Conservation (phyloP, 1,140 invertebrate species). For the Amphibalanus amphitrite region DNA sequence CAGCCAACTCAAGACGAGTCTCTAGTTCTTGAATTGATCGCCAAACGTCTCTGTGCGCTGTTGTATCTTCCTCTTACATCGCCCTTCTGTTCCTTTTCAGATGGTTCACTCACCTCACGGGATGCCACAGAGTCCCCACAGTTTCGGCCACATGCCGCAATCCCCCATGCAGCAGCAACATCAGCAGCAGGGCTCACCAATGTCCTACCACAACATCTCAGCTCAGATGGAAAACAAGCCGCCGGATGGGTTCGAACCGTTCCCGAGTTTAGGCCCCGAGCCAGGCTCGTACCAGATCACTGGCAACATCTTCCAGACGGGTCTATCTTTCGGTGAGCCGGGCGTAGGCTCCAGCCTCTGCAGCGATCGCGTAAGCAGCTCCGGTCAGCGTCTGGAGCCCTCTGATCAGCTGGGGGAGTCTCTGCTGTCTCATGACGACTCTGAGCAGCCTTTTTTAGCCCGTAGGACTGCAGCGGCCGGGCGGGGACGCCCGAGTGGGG, state of each 20-base stretch:
- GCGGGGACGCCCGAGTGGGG: not conserved
- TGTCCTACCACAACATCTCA: not conserved
- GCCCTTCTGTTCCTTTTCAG: not conserved
- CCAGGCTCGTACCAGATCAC: not conserved
- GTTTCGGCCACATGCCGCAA: not conserved
- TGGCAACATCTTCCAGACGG: not conserved
- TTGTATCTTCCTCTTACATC: too few species aligned
- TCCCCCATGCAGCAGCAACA: not conserved
- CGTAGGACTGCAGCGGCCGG: not conserved
- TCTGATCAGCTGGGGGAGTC: not conserved
- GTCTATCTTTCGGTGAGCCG: not conserved
- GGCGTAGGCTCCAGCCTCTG: not conserved
- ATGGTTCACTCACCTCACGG: not conserved
- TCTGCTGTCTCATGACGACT: not conserved
- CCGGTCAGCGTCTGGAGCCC: not conserved
- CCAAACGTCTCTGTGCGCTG: too few species aligned
- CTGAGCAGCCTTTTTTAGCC: not conserved
- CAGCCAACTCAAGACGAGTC: too few species aligned
- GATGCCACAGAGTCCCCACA: not conserved
- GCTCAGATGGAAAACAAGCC: not conserved
- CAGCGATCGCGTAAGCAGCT: not conserved
- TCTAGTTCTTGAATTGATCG: too few species aligned
- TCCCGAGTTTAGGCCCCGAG: not conserved
- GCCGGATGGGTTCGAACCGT: not conserved
- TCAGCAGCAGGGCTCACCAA: not conserved